A percentile compares a stretch with the other conserved stretches of the same genome.
Conservation (phyloP, 2,888 invertebrate genomes). For the Nomada fabriciana region DNA sequence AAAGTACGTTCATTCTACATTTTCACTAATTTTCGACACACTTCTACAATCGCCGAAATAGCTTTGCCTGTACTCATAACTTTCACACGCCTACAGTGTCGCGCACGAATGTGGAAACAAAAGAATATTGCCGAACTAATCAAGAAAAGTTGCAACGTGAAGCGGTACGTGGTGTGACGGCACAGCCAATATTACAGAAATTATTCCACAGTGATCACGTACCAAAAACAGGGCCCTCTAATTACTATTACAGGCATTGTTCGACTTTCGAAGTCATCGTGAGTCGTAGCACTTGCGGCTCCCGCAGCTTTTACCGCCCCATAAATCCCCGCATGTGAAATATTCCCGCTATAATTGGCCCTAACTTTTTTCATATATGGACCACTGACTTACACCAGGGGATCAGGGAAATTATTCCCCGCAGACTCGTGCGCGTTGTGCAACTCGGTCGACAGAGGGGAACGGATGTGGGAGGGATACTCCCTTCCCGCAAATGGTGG, state of each 20-base stretch:
- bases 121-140: neutral
- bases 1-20: no score
- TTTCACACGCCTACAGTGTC: no score
- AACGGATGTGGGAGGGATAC: neutral
- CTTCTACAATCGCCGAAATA: no score
- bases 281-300: conserved; percentile 6
- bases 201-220: conserved; percentile 35
- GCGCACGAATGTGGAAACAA: no score
- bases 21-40: no score
- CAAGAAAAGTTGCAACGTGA: neutral
- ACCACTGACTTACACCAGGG: conserved; percentile 55
- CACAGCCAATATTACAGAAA: neutral
- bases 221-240: conserved; percentile 23
- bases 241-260: conserved; percentile 50
- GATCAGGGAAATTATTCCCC: conserved; percentile 65
- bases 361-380: conserved; percentile 75
- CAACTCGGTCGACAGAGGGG: conserved; percentile 47
- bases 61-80: no score
- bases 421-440: conserved; percentile 49
- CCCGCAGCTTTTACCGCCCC: conserved; percentile 38
- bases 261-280: conserved; percentile 47
- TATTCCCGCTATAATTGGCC: conserved; percentile 71
- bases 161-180: no score
- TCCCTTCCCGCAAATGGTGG: conserved; percentile 14
- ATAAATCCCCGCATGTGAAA: conserved; percentile 66